A percentile compares a stretch with the other conserved stretches of the same genome.
Conservation (phyloP, 2,888 invertebrate species). For the Malachius bipustulatus region DNA sequence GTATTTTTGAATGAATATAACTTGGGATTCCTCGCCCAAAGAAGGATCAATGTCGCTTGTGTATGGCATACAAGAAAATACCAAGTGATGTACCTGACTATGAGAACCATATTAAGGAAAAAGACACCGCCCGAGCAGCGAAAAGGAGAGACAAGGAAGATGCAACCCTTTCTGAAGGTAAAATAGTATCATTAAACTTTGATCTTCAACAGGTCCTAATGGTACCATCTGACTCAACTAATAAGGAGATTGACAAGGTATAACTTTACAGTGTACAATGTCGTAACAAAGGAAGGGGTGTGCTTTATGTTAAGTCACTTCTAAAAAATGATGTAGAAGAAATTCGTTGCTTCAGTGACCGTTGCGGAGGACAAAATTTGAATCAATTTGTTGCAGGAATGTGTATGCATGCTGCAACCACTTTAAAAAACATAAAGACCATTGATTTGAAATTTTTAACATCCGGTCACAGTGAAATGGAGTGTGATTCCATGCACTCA, state of each 20-base stretch:
- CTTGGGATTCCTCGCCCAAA: conserved; percentile 1
- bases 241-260: conserved; percentile 16
- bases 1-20: conserved; percentile 1
- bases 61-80: background rate
- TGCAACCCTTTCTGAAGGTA: background rate
- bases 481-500: conserved; percentile 16
- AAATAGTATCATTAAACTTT: conserved; percentile 2
- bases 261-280: conserved; percentile 19
- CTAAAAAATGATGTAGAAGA: conserved; percentile 14
- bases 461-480: conserved; percentile 14
- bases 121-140: background rate
- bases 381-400: conserved; percentile 22
- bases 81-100: conserved; percentile 2
- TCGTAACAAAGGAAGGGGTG: conserved; percentile 15
- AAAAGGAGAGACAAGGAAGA: conserved; percentile 3
- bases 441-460: conserved; percentile 21
- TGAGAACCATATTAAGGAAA: conserved; percentile 3
- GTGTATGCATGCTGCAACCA: conserved; percentile 19
- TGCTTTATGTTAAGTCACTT: conserved; percentile 23
- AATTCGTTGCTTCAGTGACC: conserved; percentile 21
- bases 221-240: conserved; percentile 14
- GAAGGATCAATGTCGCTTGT: background rate
- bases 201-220: conserved; percentile 19
- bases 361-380: conserved; percentile 24
- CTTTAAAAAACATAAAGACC: conserved; percentile 16